phyloP scores from a whole-genome alignment of 2,888 invertebrate genomes.

The Drosophila pullipes region DNA sequence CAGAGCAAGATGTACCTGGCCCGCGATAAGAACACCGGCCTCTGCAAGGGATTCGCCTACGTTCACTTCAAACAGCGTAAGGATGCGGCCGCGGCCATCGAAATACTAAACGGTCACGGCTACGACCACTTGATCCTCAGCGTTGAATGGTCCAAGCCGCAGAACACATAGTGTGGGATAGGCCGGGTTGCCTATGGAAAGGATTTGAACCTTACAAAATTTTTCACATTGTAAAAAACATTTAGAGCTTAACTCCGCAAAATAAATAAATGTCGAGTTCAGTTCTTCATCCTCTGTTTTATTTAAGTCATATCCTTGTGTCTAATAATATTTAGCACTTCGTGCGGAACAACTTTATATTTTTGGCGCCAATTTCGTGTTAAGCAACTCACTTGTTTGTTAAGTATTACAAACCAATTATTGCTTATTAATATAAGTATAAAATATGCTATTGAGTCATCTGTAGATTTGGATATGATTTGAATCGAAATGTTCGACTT shows the following conservation, averaged over 20 bases:
- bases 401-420: not conserved
- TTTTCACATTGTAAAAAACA: not conserved
- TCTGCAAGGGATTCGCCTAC: conserved; percentile 99
- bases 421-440: not conserved
- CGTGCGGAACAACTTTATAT: not conserved
- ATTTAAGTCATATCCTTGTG: not conserved
- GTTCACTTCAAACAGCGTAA: conserved; percentile 97
- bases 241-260: not conserved
- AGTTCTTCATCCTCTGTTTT: not conserved
- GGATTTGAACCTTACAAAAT: not conserved
- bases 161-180: conserved; percentile 72
- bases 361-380: not conserved
- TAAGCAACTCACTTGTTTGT: not conserved
- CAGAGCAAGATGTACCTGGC: conserved; percentile 97
- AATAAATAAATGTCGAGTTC: not conserved
- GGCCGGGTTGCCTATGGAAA: not conserved
- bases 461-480: not conserved
- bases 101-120: conserved; percentile 95
- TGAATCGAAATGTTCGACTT: not conserved
- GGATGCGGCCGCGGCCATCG: conserved; percentile 97
- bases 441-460: too few relatives aligned
- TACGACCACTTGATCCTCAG: conserved; percentile 99
- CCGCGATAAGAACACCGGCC: conserved; percentile 94
- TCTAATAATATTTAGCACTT: not conserved
- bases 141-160: conserved; percentile 99